A percentile compares a stretch with the other conserved stretches of the same genome.
Conservation (phyloP, 2,113 vertebrate species). For the Turdus rufiventris region DNA sequence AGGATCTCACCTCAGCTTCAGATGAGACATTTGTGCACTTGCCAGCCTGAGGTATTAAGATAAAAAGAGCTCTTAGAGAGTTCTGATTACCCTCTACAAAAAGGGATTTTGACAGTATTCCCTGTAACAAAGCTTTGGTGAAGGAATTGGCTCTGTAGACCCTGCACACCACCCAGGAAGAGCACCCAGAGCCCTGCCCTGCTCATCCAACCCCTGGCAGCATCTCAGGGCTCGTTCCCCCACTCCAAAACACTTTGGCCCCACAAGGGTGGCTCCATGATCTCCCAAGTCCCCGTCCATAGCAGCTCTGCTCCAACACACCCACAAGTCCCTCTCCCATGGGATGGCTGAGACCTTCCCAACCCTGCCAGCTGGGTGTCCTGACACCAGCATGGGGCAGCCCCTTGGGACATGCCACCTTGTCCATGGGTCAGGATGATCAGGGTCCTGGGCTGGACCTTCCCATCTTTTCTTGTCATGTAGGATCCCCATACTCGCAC, state of each 20-base stretch:
- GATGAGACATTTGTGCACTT: not conserved
- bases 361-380: not conserved
- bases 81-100: not conserved
- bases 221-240: not conserved
- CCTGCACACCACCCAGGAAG: not conserved
- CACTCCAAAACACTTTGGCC: too few relatives aligned
- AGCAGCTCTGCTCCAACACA: not conserved
- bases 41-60: not conserved
- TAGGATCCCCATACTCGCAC: not conserved
- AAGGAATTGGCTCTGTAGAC: not conserved
- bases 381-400: not conserved
- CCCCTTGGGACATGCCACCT: fast-evolving
- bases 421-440: not conserved
- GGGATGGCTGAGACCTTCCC: not conserved
- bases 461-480: not conserved
- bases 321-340: fast-evolving
- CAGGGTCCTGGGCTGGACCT: fast-evolving
- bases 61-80: not conserved
- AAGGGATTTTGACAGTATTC: fast-evolving
- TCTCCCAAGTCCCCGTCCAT: fast-evolving
- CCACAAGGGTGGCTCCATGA: fast-evolving
- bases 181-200: not conserved
- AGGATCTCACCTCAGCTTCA: not conserved
- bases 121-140: fast-evolving
- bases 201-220: not conserved